Evolutionary conservation across 1,140 invertebrate genomes (phyloP).

Genomic region (Watersipora subatra): DNA sequence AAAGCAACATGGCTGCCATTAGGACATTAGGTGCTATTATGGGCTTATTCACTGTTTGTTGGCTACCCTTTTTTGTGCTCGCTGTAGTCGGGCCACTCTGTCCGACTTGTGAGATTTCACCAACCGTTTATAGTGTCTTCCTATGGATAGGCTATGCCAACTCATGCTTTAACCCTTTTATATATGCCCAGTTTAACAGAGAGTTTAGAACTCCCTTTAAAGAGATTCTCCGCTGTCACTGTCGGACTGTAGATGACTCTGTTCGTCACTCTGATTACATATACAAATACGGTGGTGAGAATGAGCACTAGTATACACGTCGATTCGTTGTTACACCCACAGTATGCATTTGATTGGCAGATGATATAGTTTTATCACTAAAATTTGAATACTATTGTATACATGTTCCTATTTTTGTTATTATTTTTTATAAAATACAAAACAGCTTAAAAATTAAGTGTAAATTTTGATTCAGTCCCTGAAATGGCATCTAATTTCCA

Average conservation of each 20-base stretch:
- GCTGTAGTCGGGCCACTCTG: constrained; percentile 26
- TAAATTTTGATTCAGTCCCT: too few species aligned
- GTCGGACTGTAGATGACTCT: constrained; percentile 37
- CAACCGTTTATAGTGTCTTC: constrained; percentile 32
- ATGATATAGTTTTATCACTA: too few species aligned
- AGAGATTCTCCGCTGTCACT: constrained; percentile 44
- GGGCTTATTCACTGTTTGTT: constrained; percentile 32
- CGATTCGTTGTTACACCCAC: too few species aligned
- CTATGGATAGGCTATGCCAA: constrained; percentile 44
- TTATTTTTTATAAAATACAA: too few species aligned
- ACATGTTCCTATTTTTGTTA: too few species aligned
- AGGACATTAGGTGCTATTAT: constrained; percentile 67
- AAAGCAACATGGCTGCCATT: constrained; percentile 68
- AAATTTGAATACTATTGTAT: too few species aligned
- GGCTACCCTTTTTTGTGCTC: constrained; percentile 37
- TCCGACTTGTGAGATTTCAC: constrained; percentile 23
- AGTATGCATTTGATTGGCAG: too few species aligned
- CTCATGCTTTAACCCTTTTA: constrained; percentile 45
- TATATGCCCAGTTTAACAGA: constrained; percentile 45
- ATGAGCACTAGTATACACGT: neutral
- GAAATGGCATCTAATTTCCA: too few species aligned
- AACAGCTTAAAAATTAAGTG: too few species aligned
- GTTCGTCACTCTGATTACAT: constrained; percentile 42
- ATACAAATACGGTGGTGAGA: constrained; percentile 33
- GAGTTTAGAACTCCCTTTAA: constrained; percentile 45